phyloP scores from a whole-genome alignment of 2,113 vertebrate genomes.

The Periophthalmodon schlosseri region DNA sequence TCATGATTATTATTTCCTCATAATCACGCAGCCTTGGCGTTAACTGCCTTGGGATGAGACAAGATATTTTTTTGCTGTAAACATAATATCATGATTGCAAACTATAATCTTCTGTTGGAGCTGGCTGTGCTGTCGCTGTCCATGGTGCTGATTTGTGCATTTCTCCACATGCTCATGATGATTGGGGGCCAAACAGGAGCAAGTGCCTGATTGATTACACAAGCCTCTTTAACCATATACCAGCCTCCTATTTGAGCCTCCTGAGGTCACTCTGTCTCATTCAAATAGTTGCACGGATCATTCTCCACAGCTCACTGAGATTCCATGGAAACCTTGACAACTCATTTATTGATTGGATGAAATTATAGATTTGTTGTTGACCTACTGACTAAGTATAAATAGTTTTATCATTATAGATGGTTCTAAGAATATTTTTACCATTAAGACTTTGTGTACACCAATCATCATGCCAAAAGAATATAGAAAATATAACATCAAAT shows the following conservation, averaged over 20 bases:
- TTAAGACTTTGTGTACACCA: background rate
- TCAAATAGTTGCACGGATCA: slow-evolving; percentile 15
- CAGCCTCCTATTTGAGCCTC: slow-evolving; percentile 24
- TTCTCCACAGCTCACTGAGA: slow-evolving; percentile 5
- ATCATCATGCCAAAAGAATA: background rate
- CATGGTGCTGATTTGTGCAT: slow-evolving; percentile 58
- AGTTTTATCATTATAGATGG: background rate
- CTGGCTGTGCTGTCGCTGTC: slow-evolving; percentile 36
- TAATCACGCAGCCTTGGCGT: slow-evolving; percentile 1
- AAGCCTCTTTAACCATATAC: slow-evolving; percentile 25
- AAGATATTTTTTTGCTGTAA: slow-evolving; percentile 6
- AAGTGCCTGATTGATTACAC: slow-evolving; percentile 50
- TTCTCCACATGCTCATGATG: background rate
- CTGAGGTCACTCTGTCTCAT: slow-evolving; percentile 20
- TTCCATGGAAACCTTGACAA: slow-evolving; percentile 35
- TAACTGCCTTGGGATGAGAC: slow-evolving; percentile 4
- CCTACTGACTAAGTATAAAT: slow-evolving; percentile 20
- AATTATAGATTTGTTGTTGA: slow-evolving; percentile 35
- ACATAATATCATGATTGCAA: background rate
- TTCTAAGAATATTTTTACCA: background rate
- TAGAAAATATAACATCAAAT: background rate
- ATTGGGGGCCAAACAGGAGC: background rate
- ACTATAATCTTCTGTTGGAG: background rate
- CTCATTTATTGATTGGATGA: slow-evolving; percentile 16
- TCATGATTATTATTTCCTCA: too few species aligned